Evolutionary conservation across 2,888 invertebrate species (phyloP).

Genomic region (Megamerina dolium): DNA sequence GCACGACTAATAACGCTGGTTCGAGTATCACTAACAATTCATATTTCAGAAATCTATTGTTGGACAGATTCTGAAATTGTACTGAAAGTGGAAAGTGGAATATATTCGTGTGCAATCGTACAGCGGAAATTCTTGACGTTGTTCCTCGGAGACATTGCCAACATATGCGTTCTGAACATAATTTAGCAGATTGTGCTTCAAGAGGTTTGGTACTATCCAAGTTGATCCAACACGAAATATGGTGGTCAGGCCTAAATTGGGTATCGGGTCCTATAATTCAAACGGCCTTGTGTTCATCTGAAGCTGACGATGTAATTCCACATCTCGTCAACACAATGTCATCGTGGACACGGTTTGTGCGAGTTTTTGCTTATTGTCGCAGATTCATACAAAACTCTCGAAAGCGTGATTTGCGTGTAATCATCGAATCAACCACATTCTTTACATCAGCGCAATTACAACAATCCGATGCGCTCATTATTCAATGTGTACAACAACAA

Average conservation of each 20-base stretch:
- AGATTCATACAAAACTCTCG: too few species aligned
- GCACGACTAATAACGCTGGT: conserved; percentile 9
- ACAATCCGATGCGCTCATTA: background rate
- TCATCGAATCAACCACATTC: too few species aligned
- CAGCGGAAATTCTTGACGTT: conserved; percentile 16
- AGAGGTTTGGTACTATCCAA: conserved; percentile 17
- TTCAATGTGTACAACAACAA: background rate
- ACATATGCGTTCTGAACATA: conserved; percentile 16
- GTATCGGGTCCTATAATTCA: background rate
- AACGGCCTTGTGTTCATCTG: background rate
- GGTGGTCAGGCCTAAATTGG: conserved; percentile 21
- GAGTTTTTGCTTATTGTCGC: conserved; percentile 1
- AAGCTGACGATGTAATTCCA: background rate
- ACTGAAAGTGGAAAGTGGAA: conserved; percentile 19
- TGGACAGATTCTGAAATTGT: conserved; percentile 32
- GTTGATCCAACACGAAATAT: conserved; percentile 11
- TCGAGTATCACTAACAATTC: conserved; percentile 8
- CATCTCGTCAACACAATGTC: conserved; percentile 1
- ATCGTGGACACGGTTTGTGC: conserved; percentile 1
- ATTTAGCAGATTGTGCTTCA: conserved; percentile 23
- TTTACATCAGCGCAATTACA: background rate
- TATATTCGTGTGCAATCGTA: conserved; percentile 18
- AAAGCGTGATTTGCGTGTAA: too few species aligned
- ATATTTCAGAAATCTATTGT: conserved; percentile 6
- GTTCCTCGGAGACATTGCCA: conserved; percentile 15